A percentile compares a stretch with the other conserved stretches of the same genome.
phyloP scores from a whole-genome alignment of 2,888 invertebrate species.

The Xanthostigma xanthostigma region DNA sequence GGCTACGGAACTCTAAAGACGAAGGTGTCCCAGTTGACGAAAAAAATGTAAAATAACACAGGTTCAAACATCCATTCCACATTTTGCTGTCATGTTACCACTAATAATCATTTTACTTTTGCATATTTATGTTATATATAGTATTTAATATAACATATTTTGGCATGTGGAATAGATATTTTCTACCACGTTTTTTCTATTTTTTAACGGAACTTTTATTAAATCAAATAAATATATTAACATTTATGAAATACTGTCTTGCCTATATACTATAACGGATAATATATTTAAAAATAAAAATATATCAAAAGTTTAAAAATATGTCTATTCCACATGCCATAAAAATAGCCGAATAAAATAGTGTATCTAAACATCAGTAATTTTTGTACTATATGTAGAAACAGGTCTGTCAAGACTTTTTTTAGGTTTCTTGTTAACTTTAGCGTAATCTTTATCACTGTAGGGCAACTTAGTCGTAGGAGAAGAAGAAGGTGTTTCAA shows the following conservation, averaged over 20 bases:
- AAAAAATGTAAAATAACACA: no score
- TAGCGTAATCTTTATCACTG: constrained; percentile 18
- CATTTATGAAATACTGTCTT: constrained; percentile 6
- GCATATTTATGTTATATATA: constrained; percentile 2
- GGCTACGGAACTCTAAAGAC: no score
- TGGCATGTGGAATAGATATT: constrained; percentile 25
- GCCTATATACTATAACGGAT: neutral
- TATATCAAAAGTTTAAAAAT: neutral
- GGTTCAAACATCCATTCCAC: constrained; percentile 5
- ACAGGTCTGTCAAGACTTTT: constrained; percentile 5
- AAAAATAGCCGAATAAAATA: neutral
- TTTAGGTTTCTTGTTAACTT: constrained; percentile 6
- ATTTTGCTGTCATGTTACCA: neutral
- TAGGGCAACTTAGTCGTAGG: constrained; percentile 11
- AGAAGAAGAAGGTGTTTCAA: neutral
- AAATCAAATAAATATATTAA: constrained; percentile 8
- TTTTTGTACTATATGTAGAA: constrained; percentile 1
- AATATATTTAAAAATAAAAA: neutral
- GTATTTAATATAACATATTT: constrained; percentile 10
- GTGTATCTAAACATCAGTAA: neutral
- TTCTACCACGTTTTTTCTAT: constrained; percentile 7
- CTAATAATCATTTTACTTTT: neutral
- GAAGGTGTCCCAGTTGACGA: no score
- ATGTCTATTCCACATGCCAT: constrained; percentile 1
- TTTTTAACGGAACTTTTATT: constrained; percentile 13